Evolutionary conservation across 2,797 vertebrate species (phyloP).

Genomic region (Enteromius radiatus): DNA sequence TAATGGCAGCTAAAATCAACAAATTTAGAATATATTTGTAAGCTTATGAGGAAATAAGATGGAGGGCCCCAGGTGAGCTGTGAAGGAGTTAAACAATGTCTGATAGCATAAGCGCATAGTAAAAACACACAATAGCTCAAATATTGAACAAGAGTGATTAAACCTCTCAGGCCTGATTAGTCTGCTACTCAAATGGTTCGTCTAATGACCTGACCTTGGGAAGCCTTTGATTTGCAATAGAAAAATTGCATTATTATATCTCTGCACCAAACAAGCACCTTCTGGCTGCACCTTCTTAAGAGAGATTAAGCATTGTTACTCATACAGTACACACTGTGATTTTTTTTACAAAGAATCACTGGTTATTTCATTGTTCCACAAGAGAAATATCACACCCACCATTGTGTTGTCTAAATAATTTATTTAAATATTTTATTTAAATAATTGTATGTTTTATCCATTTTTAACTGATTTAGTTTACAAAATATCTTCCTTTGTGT

Average conservation of each 20-base stretch:
- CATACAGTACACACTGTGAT: not conserved
- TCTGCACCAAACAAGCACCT: not conserved
- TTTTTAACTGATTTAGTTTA: too few species aligned
- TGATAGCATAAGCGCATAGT: not conserved
- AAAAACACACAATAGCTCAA: conserved; percentile 11
- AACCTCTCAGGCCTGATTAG: conserved; percentile 11
- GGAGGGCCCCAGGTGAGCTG: not conserved
- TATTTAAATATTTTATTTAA: too few species aligned
- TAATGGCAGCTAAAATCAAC: conserved; percentile 53
- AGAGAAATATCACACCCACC: too few species aligned
- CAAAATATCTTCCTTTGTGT: too few species aligned
- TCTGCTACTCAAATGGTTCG: conserved; percentile 9
- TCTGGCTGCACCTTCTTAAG: not conserved
- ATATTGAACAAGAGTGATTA: conserved; percentile 23
- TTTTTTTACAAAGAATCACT: not conserved
- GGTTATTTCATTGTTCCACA: too few species aligned
- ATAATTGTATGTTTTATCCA: too few species aligned
- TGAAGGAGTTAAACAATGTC: not conserved
- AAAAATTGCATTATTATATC: conserved; percentile 29
- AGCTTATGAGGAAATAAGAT: conserved; percentile 48
- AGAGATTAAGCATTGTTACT: not conserved
- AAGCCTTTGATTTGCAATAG: conserved; percentile 39
- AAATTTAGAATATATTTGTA: conserved; percentile 49
- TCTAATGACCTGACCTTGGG: conserved; percentile 8
- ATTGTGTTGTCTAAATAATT: too few species aligned